These are phyloP conservation scores for Synergus japonicus DNA, from an alignment of 2,888 invertebrate genomes.

Conservation along the genomic window DNA sequence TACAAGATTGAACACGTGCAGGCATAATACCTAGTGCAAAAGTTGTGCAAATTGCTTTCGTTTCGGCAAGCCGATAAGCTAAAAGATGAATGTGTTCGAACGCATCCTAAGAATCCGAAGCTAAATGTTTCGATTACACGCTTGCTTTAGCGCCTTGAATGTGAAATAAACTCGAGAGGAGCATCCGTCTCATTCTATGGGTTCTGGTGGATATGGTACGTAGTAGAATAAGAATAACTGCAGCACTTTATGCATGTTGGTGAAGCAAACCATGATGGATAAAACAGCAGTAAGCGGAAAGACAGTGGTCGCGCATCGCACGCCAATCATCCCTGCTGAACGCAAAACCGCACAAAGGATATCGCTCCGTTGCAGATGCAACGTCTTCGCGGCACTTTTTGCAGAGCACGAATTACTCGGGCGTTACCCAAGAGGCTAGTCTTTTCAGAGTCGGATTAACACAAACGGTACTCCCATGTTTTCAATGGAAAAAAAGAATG, in stretches of 20 bases:
- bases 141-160: constrained; percentile 71
- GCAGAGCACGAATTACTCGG: constrained; percentile 53
- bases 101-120: constrained; percentile 43
- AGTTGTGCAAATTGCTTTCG: constrained; percentile 33
- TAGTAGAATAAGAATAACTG: neutral
- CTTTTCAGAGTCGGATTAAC: constrained; percentile 33
- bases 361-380: constrained; percentile 59
- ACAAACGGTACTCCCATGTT: neutral
- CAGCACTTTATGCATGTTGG: constrained; percentile 46
- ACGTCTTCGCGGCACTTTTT: constrained; percentile 52
- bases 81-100: constrained; percentile 21
- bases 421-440: constrained; percentile 49
- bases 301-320: constrained; percentile 59
- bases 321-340: constrained; percentile 59
- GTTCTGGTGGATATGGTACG: neutral
- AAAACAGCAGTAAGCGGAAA: constrained; percentile 57
- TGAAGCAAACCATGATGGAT: constrained; percentile 47
- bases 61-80: constrained; percentile 38
- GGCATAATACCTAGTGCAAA: constrained; percentile 13
- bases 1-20: constrained; percentile 32
- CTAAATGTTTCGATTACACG: constrained; percentile 69
- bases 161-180: constrained; percentile 54
- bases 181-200: constrained; percentile 19
- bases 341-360: constrained; percentile 64
- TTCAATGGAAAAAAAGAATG: neutral